These are phyloP conservation scores for Habrosyne pyritoides DNA, from an alignment of 2,888 invertebrate species.

Conservation along the genomic window DNA sequence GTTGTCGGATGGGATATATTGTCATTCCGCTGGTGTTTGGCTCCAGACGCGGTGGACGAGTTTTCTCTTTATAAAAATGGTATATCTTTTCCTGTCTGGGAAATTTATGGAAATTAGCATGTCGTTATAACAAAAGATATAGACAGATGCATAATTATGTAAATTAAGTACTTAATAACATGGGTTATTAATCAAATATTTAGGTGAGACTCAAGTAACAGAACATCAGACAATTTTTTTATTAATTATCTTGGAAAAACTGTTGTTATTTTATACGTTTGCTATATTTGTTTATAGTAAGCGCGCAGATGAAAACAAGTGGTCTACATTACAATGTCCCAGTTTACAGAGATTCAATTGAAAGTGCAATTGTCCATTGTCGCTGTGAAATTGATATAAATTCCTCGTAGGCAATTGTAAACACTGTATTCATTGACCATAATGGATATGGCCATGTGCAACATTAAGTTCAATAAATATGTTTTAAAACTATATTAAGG, in stretches of 20 bases:
- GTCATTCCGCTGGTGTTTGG: background rate
- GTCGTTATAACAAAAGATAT: background rate
- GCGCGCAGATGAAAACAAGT: slow-evolving; percentile 18
- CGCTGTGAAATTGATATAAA: slow-evolving; percentile 47
- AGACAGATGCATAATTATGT: background rate
- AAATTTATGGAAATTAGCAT: slow-evolving; percentile 4
- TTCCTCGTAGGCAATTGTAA: slow-evolving; percentile 23
- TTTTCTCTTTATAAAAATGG: background rate
- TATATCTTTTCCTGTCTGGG: slow-evolving; percentile 1
- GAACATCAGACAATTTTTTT: too few species aligned
- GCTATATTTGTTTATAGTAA: too few species aligned
- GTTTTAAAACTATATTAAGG: background rate
- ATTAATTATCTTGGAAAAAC: too few species aligned
- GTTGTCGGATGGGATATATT: background rate
- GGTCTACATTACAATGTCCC: slow-evolving; percentile 32
- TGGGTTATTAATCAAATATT: too few species aligned
- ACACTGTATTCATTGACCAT: slow-evolving; percentile 16
- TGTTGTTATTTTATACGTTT: too few species aligned
- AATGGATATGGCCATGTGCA: slow-evolving; percentile 17
- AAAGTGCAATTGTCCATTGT: slow-evolving; percentile 53
- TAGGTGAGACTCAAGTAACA: too few species aligned
- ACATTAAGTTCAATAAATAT: background rate
- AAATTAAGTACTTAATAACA: background rate
- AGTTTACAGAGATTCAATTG: slow-evolving; percentile 53
- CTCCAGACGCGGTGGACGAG: background rate